phyloP scores from a whole-genome alignment of 1,140 invertebrate genomes.

The Cydia strobilella region DNA sequence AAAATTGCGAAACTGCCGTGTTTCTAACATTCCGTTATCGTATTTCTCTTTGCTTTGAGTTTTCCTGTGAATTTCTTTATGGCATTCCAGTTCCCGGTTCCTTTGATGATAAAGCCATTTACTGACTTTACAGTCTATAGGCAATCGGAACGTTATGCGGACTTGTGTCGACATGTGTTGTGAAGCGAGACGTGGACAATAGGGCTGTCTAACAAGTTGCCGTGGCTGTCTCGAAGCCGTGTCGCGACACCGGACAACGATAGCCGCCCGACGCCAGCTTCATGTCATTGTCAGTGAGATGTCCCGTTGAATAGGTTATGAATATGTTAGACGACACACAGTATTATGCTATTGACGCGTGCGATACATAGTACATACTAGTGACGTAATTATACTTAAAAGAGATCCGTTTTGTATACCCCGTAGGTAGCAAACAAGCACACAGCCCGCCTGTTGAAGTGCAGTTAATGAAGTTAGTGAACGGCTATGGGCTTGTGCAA shows the following conservation, averaged over 20 bases:
- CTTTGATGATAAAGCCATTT: conserved; percentile 3
- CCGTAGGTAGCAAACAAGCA: too few species aligned
- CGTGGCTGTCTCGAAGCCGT: not conserved
- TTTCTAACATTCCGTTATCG: conserved; percentile 37
- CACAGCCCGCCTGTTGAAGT: too few species aligned
- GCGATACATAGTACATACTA: too few species aligned
- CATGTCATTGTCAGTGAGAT: not conserved
- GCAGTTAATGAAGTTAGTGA: too few species aligned
- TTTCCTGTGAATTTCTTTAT: conserved; percentile 27
- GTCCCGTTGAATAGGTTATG: not conserved
- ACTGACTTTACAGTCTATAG: not conserved
- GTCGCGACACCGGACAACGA: not conserved
- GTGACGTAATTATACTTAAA: too few species aligned
- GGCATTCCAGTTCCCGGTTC: conserved; percentile 1
- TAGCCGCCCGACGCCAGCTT: not conserved
- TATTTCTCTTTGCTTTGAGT: conserved; percentile 11
- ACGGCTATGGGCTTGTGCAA: too few species aligned
- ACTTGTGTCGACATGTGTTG: conserved; percentile 11
- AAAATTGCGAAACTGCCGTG: conserved; percentile 48
- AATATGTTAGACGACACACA: not conserved
- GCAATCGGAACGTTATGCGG: not conserved
- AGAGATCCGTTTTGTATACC: too few species aligned
- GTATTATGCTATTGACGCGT: not conserved
- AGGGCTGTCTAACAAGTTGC: conserved; percentile 13
- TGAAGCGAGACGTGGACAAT: conserved; percentile 19